Base-by-base conservation (phyloP, 2,113 vertebrate species). In the Boulengeromyrus knoepffleri region DNA sequence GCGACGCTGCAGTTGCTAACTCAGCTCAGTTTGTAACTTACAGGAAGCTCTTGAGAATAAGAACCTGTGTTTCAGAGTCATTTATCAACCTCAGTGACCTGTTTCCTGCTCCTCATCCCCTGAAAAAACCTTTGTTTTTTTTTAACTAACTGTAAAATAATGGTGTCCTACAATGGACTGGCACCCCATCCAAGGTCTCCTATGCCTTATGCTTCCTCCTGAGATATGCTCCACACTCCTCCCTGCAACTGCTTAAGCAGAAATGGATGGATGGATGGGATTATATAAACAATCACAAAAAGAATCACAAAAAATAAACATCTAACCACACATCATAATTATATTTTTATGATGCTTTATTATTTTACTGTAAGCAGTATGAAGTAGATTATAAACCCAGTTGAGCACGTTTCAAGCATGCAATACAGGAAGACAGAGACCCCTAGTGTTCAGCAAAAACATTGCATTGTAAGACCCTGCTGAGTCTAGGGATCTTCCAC, bases 391-490 rank as follows among this genome's bases (percentile, higher is more conserved):
- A 36, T 39, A 21, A 56, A 21, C 15, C n/a, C n/a, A 56, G 15
- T 13, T 87, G 27, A 53, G 4, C 50, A 19, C 0, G 5, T 21
- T 56, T 53, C 49, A 19, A 39, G n/a, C 50, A 4, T 87, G 85
- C 49, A 31, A 50, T 27, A 47, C 83, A 39, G 31, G 50, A 21
- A 15, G 31, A 50, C 15, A 42, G 89, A 39, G 89, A 77, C 89
- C 66, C 50, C 89, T 90, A 90, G 89, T 87, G 89, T 19, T 49
- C 62, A 87, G 39, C 15, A 24, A 42, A 52, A 80, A 9, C 24
- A 46, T 21, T 89, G 50, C 88, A 88, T 1, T 46, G 39, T 74
- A 8, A 13, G 42, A 31, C 17, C 42, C 58, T 70, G 42, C 24
- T 47, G 31, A 80, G 10, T 27, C 27, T 4, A 13, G 27, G 62